Evolutionary conservation across 2,888 invertebrate genomes (phyloP).

Genomic region (Athalia circularis): DNA sequence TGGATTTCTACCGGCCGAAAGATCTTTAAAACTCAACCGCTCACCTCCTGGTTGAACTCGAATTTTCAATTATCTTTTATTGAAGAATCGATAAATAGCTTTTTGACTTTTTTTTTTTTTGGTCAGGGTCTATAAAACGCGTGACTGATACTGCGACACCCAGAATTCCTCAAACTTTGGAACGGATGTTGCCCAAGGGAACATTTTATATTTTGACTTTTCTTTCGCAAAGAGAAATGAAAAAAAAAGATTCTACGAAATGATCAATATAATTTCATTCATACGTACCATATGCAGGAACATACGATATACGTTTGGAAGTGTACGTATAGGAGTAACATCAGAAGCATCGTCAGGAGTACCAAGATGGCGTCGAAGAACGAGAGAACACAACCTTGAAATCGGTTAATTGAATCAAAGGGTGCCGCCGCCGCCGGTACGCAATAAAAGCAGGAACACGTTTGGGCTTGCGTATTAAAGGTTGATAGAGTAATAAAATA

Average conservation of each 20-base stretch:
- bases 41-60: slow-evolving; percentile 27
- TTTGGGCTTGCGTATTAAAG: slow-evolving; percentile 66
- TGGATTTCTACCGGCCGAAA: slow-evolving; percentile 42
- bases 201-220: neutral
- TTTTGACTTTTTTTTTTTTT: neutral
- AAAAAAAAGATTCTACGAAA: too few species aligned
- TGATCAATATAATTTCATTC: neutral
- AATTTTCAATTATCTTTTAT: slow-evolving; percentile 49
- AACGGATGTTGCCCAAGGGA: neutral
- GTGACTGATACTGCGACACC: neutral
- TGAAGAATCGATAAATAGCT: slow-evolving; percentile 23
- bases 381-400: slow-evolving; percentile 62
- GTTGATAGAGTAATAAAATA: slow-evolving; percentile 68
- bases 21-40: slow-evolving; percentile 37
- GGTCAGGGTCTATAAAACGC: neutral
- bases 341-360: slow-evolving; percentile 2
- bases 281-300: slow-evolving; percentile 13
- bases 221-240: too few species aligned
- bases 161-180: too few species aligned
- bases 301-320: neutral
- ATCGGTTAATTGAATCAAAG: slow-evolving; percentile 73
- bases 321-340: neutral
- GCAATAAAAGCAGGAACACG: slow-evolving; percentile 71
- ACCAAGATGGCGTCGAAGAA: slow-evolving; percentile 48
- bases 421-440: slow-evolving; percentile 70